These are phyloP conservation scores for Campylomormyrus tamandua DNA, from an alignment of 2,113 vertebrate genomes.

Conservation along the genomic window DNA sequence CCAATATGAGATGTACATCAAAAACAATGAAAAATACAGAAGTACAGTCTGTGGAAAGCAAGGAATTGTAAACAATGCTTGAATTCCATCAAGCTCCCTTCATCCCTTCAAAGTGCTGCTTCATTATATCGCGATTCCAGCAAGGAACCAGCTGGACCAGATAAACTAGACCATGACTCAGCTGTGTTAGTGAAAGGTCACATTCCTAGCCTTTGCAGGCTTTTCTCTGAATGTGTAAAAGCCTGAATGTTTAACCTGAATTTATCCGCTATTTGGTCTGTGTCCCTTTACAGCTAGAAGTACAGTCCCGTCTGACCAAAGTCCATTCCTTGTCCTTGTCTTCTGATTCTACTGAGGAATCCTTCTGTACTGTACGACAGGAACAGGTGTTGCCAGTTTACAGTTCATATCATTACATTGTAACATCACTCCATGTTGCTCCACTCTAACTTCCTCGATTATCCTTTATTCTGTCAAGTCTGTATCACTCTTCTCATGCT, in stretches of 20 bases:
- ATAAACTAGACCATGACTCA: not conserved
- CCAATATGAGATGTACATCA: not conserved
- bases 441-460: not conserved
- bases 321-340: conserved; percentile 65
- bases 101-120: not conserved
- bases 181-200: not conserved
- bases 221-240: not conserved
- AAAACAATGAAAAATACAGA: not conserved
- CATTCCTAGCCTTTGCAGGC: not conserved
- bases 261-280: not conserved
- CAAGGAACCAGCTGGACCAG: not conserved
- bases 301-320: conserved; percentile 47
- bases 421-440: too few relatives aligned
- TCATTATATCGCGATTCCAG: not conserved
- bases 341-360: conserved; percentile 61
- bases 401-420: not conserved
- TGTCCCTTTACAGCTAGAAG: conserved; percentile 45
- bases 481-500: not conserved
- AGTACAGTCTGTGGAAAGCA: not conserved
- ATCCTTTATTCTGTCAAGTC: not conserved
- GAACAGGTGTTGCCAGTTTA: conserved; percentile 53
- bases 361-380: conserved; percentile 60
- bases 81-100: not conserved
- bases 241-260: not conserved
- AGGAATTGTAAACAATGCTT: not conserved